Evolutionary conservation across 1,140 invertebrate genomes (phyloP).

Genomic region (Tetragnatha versicolor): DNA sequence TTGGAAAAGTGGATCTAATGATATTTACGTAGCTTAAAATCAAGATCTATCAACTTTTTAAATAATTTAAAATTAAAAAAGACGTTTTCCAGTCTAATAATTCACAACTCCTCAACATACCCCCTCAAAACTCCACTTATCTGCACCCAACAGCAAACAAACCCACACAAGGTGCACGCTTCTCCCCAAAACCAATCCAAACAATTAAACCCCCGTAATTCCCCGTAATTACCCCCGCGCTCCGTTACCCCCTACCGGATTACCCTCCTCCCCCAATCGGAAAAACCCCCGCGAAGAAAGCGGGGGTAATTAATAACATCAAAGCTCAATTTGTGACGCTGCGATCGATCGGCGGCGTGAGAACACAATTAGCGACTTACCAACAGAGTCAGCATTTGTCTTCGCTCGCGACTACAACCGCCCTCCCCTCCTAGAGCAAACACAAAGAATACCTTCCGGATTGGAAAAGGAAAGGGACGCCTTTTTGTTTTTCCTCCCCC

Average conservation of each 20-base stretch:
- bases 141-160: too few species aligned
- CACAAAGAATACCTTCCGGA: constrained; percentile 48
- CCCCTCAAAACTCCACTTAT: too few species aligned
- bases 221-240: too few species aligned
- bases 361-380: constrained; percentile 54
- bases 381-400: constrained; percentile 52
- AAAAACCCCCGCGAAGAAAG: constrained; percentile 16
- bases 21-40: too few species aligned
- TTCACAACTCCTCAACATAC: too few species aligned
- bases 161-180: too few species aligned
- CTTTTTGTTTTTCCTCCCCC: constrained; percentile 11
- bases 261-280: background rate
- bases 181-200: too few species aligned
- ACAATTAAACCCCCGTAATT: too few species aligned
- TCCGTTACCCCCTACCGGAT: background rate
- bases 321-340: constrained; percentile 51
- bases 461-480: constrained; percentile 5
- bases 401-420: constrained; percentile 20
- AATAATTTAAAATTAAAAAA: too few species aligned
- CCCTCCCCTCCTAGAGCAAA: constrained; percentile 23
- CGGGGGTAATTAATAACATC: constrained; percentile 51
- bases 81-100: too few species aligned
- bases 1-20: too few species aligned
- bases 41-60: too few species aligned
- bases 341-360: constrained; percentile 39